Evolutionary conservation across 2,113 vertebrate genomes (phyloP), one percentile per base, ranked within the genome.

Genomic region (Thryonomys swinderianus): DNA sequence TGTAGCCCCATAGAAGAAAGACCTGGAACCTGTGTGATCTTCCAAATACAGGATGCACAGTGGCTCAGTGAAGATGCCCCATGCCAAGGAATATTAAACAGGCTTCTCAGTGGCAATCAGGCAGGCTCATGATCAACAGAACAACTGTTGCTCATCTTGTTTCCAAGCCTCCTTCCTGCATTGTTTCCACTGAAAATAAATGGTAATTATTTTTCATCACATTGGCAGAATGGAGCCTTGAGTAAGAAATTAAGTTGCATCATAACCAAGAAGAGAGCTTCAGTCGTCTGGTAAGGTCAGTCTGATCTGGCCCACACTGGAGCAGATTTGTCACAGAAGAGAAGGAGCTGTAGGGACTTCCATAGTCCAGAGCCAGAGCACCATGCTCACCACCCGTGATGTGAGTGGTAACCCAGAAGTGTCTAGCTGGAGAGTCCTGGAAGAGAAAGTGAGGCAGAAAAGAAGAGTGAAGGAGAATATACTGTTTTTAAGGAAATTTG

Each of bases 401-500:
- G 2, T 27, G 32, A 53, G 78, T 32, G 34, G 55, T 37, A 7
- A 40, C n/a, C 40, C 0, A 4, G 23, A 53, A 9, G 25, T 51
- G n/a, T 45, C n/a, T 23, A 40, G 1, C 1, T 23, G 4, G 32
- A 48, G 17, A 13, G 20, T 61, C 55, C 42, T 59, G 45, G 62
- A 45, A 55, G 20, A 85, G 5, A 59, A 3, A 6, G 4, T 21
- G 6, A 53, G 48, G 34, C 32, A 34, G 4, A 10, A 78, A 13
- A 76, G 48, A 40, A 57, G 69, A 37, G 12, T 34, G 40, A 84
- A 80, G 80, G 25, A 42, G 59, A 79, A 45, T 40, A 40, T 76
- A 51, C 25, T 90, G 55, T 84, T 92, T 95, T 78, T 32, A 88
- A 80, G 23, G 82, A 23, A 69, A 69, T 23, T 89, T 62, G 27